These are phyloP conservation scores for Notoglanidium macrostoma DNA, from an alignment of 2,797 vertebrate genomes.

Conservation along the genomic window DNA sequence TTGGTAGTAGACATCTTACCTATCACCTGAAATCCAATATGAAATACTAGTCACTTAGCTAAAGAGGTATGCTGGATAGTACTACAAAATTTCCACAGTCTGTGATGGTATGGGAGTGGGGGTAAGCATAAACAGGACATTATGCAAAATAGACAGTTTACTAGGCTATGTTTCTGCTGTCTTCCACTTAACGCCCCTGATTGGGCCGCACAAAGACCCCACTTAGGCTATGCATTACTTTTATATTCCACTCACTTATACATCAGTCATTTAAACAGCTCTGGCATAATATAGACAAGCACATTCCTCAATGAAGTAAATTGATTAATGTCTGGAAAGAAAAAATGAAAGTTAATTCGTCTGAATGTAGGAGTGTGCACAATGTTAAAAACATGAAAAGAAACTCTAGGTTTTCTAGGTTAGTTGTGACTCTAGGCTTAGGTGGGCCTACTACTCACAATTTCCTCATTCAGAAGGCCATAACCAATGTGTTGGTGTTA, in stretches of 20 bases:
- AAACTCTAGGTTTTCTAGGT: not conserved
- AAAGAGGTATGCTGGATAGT: not conserved
- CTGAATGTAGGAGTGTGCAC: not conserved
- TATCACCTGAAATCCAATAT: not conserved
- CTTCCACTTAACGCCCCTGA: not conserved
- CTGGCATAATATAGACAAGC: too few relatives aligned
- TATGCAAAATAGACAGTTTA: not conserved
- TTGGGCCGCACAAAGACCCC: not conserved
- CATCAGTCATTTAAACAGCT: not conserved
- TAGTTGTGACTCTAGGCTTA: not conserved
- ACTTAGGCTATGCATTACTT: not conserved
- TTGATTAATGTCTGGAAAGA: not conserved
- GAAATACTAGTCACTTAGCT: not conserved
- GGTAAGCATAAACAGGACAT: not conserved
- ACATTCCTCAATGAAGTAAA: too few relatives aligned
- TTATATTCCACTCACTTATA: not conserved
- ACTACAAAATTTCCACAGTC: not conserved
- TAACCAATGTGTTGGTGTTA: not conserved
- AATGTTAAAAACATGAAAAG: not conserved
- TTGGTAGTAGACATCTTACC: not conserved
- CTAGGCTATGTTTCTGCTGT: not conserved
- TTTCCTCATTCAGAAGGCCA: not conserved
- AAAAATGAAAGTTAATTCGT: not conserved
- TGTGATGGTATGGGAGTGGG: not conserved
- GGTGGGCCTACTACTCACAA: not conserved